A percentile compares a stretch with the other conserved stretches of the same genome.
Conservation (phyloP, 2,888 invertebrate species). For the Tinea trinotella region DNA sequence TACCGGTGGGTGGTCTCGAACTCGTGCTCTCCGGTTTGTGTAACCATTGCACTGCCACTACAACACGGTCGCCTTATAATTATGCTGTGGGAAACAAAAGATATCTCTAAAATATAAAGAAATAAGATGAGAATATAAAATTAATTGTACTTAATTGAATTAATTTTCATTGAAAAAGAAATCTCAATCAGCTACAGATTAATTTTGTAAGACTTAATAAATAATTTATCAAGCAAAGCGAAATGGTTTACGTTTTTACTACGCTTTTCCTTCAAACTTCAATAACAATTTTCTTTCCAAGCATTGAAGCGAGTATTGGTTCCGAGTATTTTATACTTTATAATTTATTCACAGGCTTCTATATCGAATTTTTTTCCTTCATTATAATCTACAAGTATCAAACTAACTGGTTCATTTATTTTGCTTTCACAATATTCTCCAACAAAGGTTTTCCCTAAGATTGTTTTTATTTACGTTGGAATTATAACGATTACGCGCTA, state of each 20-base stretch:
- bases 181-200: background rate
- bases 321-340: background rate
- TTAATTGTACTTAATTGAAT: too few species aligned
- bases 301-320: background rate
- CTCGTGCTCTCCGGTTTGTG: too few species aligned
- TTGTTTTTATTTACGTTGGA: background rate
- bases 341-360: background rate
- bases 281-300: background rate
- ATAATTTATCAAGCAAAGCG: background rate
- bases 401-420: background rate
- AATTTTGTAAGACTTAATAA: background rate
- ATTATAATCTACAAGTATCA: background rate
- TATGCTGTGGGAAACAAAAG: too few species aligned
- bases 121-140: too few species aligned
- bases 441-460: background rate
- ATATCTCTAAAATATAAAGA: too few species aligned
- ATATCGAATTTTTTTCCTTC: background rate
- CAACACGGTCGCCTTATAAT: too few species aligned
- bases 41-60: too few species aligned
- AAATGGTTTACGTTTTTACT: background rate
- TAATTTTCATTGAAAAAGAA: background rate
- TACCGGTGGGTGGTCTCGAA: too few species aligned
- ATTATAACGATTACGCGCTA: background rate
- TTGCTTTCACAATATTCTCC: background rate
- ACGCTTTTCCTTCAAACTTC: background rate